Evolutionary conservation across 2,888 invertebrate genomes (phyloP), one percentile per base, ranked within the genome.

Genomic region (Panopea generosa): DNA sequence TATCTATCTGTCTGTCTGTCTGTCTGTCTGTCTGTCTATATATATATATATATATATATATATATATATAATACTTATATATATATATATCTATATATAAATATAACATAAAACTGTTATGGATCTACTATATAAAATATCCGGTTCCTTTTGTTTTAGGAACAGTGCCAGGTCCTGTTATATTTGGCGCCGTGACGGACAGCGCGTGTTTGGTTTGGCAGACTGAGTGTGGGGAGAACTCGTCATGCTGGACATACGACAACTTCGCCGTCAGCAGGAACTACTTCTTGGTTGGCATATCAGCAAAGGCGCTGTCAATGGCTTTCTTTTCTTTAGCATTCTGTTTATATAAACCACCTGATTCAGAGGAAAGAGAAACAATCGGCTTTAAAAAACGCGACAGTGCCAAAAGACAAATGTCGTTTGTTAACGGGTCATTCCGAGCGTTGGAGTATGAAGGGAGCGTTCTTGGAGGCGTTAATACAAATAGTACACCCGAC

Each of bases 171-270:
- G 84, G 85, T 2, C 85, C 85, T 2, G 76, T 85, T 14, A 77
- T 85, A 53, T 85, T 82, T 57, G 85, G 85, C 20, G 81, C 81
- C 16, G 66, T 84, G 2, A 85, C 83, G 29, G 85, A 85, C 60
- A 78, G 76, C 22, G 74, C 85, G 2, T 85, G 85, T 66, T 40
- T 76, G n/a, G 72, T 84, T 0, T 85, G 85, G 85, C 81, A 84
- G 68, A 68, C 73, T 26, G 78, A 82, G 50, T 85, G 85, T 38
- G 83, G 83, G 27, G 81, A 83, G 50, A 65, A 63, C n/a, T 61
- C 80, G 9, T 84, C 85, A 0, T 85, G 85, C 66, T 85, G 84
- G 83, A 77, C 84, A 24, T 85, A 85, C 61, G 82, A 85, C 55
- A 84, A 83, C 55, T 47, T 61, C 43, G 74, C 72, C 14, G 70